Conservation (phyloP, 2,113 vertebrate genomes). For the Pycnonotus jocosus region DNA sequence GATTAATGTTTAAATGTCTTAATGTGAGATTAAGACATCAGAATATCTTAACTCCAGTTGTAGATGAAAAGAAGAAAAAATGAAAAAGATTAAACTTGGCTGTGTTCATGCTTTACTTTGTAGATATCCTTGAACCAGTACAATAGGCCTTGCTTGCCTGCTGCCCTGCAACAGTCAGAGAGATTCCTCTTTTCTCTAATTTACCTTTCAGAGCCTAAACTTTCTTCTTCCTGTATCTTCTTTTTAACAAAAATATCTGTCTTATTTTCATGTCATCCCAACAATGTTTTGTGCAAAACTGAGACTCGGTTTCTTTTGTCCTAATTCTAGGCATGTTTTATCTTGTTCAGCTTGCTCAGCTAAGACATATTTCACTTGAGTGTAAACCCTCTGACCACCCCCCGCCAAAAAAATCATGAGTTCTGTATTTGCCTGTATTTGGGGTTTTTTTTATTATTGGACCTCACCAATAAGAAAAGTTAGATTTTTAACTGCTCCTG, state of each 20-base stretch:
- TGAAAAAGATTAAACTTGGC: too few relatives aligned
- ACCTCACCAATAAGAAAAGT: background rate
- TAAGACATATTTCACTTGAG: background rate
- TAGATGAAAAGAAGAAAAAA: background rate
- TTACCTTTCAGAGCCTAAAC: background rate
- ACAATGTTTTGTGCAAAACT: background rate
- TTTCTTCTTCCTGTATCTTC: background rate
- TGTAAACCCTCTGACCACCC: background rate
- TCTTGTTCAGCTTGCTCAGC: background rate
- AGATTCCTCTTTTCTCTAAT: background rate
- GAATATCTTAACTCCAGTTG: background rate
- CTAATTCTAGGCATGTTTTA: background rate
- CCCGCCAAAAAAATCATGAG: background rate
- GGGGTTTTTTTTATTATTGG: background rate
- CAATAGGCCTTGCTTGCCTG: background rate
- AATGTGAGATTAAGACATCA: background rate
- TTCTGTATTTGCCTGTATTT: background rate
- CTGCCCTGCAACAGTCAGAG: background rate
- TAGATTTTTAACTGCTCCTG: background rate
- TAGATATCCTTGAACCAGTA: conserved; percentile 19
- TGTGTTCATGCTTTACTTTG: background rate
- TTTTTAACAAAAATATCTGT: background rate
- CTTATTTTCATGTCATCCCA: background rate
- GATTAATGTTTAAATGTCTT: background rate
- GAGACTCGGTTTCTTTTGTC: background rate